Conservation (phyloP, 2,113 vertebrate genomes). For the Seriola rivoliana region DNA sequence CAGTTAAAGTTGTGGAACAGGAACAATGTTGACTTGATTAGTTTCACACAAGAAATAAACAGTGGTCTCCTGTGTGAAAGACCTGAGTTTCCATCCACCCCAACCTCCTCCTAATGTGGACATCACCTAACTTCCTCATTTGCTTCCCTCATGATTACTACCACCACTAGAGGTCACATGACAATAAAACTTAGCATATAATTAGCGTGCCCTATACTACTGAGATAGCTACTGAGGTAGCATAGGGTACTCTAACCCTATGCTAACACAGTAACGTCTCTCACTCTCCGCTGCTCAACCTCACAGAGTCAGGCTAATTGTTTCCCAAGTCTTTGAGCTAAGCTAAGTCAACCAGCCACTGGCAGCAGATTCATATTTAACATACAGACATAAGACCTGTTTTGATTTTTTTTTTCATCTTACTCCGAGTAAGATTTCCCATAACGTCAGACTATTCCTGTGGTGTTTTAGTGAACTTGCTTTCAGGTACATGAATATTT, state of each 20-base stretch:
- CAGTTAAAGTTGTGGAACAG: neutral
- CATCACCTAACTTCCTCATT: neutral
- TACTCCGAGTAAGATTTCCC: neutral
- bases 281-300: neutral
- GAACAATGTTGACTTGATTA: too few relatives aligned
- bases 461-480: conserved; percentile 1
- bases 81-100: neutral
- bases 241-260: neutral
- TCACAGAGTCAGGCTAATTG: too few relatives aligned
- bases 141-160: neutral
- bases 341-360: neutral
- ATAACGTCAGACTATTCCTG: neutral
- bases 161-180: neutral
- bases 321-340: neutral
- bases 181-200: neutral
- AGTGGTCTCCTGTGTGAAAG: neutral
- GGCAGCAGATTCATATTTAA: too few relatives aligned
- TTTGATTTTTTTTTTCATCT: neutral
- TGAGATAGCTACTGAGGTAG: too few relatives aligned
- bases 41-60: neutral
- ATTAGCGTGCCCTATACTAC: too few relatives aligned
- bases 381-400: neutral
- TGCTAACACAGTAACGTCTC: neutral
- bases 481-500: neutral
- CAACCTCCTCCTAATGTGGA: neutral